Conservation (phyloP, 2,113 vertebrate species). For the Lycaon pictus region DNA sequence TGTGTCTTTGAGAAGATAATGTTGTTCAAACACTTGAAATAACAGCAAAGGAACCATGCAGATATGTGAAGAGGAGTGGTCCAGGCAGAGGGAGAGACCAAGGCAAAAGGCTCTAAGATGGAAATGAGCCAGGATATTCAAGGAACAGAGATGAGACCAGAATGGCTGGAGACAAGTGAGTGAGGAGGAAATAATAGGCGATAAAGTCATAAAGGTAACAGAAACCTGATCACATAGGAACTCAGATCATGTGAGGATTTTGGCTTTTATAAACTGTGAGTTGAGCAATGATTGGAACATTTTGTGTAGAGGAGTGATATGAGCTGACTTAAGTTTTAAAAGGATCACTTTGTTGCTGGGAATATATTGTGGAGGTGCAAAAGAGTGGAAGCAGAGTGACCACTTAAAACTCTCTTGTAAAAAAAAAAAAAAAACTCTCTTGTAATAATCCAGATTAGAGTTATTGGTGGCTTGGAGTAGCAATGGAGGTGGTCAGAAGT, state of each 20-base stretch:
- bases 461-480: conserved; percentile 35
- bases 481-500: background rate
- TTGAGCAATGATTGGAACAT: background rate
- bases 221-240: background rate
- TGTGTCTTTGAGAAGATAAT: background rate
- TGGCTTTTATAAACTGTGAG: background rate
- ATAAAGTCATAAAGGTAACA: background rate
- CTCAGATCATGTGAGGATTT: background rate
- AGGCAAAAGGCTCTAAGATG: background rate
- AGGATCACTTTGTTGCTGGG: background rate
- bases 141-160: background rate
- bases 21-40: conserved; percentile 17
- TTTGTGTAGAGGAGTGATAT: background rate
- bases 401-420: background rate
- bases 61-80: background rate
- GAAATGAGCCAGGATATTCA: background rate
- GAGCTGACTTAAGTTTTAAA: background rate
- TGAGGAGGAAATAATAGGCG: background rate
- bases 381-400: background rate
- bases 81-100: background rate
- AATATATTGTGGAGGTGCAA: background rate
- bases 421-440: background rate
- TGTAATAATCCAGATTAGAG: background rate
- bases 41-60: background rate
- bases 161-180: background rate